A percentile compares a stretch with the other conserved stretches of the same genome.
phyloP scores from a whole-genome alignment of 2,797 vertebrate genomes.

The Myotis planiceps region DNA sequence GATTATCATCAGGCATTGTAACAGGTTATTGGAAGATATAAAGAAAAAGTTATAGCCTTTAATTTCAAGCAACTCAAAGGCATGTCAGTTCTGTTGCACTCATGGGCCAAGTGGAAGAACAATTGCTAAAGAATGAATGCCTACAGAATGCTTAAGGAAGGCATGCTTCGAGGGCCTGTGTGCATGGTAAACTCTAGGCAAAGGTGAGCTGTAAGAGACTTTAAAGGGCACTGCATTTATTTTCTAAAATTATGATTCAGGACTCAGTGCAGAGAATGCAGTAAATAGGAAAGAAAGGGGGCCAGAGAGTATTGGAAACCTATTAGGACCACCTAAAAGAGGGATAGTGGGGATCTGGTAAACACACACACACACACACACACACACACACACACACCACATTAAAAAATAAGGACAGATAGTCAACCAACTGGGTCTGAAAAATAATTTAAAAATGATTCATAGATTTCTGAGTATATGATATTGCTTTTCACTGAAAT shows the following conservation, averaged over 20 bases:
- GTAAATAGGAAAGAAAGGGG: not conserved
- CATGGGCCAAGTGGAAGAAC: not conserved
- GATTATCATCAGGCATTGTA: not conserved
- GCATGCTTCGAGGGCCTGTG: not conserved
- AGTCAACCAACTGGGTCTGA: not conserved
- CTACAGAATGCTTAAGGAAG: not conserved
- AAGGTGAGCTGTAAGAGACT: not conserved
- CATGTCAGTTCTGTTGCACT: not conserved
- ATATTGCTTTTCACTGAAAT: not conserved
- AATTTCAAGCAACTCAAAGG: slow-evolving; percentile 40
- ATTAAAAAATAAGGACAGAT: not conserved
- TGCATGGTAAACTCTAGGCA: not conserved
- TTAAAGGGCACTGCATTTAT: not conserved
- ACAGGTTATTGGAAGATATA: not conserved
- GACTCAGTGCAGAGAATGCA: not conserved
- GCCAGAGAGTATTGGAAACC: not conserved
- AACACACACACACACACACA: not conserved
- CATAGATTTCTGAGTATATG: not conserved
- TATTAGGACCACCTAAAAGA: not conserved
- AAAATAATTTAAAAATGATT: not conserved
- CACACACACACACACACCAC: not conserved
- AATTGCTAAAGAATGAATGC: not conserved
- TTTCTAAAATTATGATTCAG: not conserved
- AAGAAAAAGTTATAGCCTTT: slow-evolving; percentile 37
- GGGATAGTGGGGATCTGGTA: not conserved